Evolutionary conservation across 2,888 invertebrate genomes (phyloP).

Genomic region (Coelogynopora nodosa): DNA sequence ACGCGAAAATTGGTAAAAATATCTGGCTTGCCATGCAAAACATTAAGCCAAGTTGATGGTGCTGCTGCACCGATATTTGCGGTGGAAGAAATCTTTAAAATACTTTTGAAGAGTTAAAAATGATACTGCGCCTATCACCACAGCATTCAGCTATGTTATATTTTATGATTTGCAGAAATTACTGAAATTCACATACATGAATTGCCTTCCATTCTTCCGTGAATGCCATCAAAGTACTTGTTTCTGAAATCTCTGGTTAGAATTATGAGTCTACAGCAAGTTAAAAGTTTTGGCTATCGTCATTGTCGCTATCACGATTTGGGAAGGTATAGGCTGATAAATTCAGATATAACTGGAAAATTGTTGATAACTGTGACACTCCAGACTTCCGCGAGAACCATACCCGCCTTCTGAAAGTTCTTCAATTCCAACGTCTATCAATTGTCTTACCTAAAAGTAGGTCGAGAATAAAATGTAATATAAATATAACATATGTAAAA

Average conservation of each 20-base stretch:
- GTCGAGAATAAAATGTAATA: no score
- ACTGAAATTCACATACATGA: constrained; percentile 4
- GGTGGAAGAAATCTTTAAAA: constrained; percentile 19
- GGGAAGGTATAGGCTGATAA: background rate
- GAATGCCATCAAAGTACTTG: background rate
- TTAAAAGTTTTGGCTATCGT: no score
- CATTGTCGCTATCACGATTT: no score
- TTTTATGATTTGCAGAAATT: background rate
- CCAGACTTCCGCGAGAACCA: no score
- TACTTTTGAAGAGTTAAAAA: background rate
- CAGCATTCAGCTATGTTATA: constrained; percentile 2
- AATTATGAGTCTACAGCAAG: no score
- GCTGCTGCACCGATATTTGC: constrained; percentile 2
- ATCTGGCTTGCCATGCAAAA: background rate
- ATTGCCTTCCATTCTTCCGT: constrained; percentile 14
- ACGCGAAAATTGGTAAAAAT: constrained; percentile 8
- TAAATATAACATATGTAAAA: background rate
- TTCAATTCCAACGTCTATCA: background rate
- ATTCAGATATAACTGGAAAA: background rate
- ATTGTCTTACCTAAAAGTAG: background rate
- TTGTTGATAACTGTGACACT: no score
- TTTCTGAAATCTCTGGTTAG: constrained; percentile 7
- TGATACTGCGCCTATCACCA: constrained; percentile 2
- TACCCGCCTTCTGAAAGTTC: no score
- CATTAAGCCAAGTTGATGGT: background rate